phyloP scores from a whole-genome alignment of 2,888 invertebrate species.

The Isoperla grammatica region DNA sequence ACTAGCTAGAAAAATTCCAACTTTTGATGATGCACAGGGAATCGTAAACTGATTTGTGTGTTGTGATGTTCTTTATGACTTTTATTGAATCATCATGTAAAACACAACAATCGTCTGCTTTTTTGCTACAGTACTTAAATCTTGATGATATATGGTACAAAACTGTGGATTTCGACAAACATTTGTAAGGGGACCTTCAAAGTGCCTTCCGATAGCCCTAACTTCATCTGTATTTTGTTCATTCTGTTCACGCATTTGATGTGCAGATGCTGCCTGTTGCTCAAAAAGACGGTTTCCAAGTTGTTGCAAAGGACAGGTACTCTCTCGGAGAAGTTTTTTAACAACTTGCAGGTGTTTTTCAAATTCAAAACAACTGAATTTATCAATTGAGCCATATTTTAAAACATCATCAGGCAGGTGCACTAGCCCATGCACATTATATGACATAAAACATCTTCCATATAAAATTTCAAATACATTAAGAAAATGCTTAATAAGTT shows the following conservation, averaged over 20 bases:
- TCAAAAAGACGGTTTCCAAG: slow-evolving; percentile 7
- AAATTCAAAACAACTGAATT: slow-evolving; percentile 32
- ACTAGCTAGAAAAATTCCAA: too few relatives aligned
- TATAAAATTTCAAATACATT: slow-evolving; percentile 30
- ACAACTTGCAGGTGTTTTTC: slow-evolving; percentile 30
- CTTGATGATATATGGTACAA: too few relatives aligned
- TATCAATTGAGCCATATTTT: slow-evolving; percentile 31
- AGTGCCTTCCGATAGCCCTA: neutral
- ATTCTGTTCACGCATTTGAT: neutral
- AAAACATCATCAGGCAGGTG: slow-evolving; percentile 32
- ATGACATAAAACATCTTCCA: slow-evolving; percentile 29
- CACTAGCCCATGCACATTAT: slow-evolving; percentile 33
- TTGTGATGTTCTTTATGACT: neutral
- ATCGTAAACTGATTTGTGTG: neutral
- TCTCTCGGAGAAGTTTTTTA: slow-evolving; percentile 16
- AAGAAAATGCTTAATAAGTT: slow-evolving; percentile 30
- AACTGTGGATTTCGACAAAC: slow-evolving; percentile 8
- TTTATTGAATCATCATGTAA: neutral
- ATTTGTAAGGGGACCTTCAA: slow-evolving; percentile 9
- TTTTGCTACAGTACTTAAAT: too few relatives aligned
- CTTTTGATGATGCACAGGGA: too few relatives aligned
- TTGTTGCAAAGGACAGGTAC: slow-evolving; percentile 21
- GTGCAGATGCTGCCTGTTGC: neutral
- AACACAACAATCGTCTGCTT: slow-evolving; percentile 9
- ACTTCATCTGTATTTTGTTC: neutral